Conservation (phyloP, 1,140 invertebrate species). For the Drosophila gunungcola region DNA sequence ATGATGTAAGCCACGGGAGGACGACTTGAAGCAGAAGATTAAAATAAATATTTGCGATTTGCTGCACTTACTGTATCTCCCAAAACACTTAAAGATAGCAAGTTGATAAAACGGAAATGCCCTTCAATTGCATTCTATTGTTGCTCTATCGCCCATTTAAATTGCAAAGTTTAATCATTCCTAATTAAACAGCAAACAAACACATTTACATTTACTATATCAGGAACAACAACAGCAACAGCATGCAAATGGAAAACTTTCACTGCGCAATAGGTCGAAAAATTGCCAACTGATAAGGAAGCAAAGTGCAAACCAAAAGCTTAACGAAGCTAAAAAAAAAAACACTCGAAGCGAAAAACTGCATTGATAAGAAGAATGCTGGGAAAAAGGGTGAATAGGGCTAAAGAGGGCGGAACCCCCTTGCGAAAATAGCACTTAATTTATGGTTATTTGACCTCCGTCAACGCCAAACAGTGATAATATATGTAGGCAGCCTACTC, state of each 20-base stretch:
- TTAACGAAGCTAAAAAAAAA: constrained; percentile 24
- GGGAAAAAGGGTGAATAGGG: neutral
- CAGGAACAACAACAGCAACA: constrained; percentile 10
- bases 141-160: neutral
- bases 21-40: constrained; percentile 1
- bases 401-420: neutral
- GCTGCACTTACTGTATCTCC: neutral
- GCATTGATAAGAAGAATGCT: constrained; percentile 50
- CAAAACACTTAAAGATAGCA: neutral
- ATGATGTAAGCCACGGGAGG: constrained; percentile 54
- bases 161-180: constrained; percentile 32
- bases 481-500: constrained; percentile 3
- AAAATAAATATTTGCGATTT: neutral
- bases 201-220: constrained; percentile 36
- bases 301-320: constrained; percentile 58
- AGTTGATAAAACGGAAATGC: neutral
- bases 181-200: constrained; percentile 41
- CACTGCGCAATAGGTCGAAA: constrained; percentile 78
- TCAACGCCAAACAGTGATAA: constrained; percentile 25
- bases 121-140: constrained; percentile 10
- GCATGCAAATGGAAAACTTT: constrained; percentile 69
- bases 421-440: constrained; percentile 25
- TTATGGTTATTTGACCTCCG: constrained; percentile 50
- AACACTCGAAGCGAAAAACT: constrained; percentile 46
- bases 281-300: constrained; percentile 57